Conservation (phyloP, 1,140 invertebrate genomes). For the Linepithema humile region DNA sequence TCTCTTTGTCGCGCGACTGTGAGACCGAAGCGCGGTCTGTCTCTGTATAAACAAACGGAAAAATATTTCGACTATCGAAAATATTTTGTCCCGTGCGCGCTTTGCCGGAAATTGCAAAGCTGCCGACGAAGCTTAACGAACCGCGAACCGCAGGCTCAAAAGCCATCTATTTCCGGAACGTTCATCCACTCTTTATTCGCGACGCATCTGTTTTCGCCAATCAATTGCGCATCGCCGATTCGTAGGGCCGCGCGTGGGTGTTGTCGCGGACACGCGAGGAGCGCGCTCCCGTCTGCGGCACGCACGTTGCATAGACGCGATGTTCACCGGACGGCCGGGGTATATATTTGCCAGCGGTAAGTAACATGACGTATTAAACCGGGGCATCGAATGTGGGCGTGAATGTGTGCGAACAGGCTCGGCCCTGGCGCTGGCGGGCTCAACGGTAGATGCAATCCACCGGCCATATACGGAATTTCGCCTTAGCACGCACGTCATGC, state of each 20-base stretch:
- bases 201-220: background rate
- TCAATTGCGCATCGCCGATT: background rate
- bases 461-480: constrained; percentile 46
- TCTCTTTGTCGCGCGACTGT: background rate
- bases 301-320: too few species aligned
- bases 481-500: constrained; percentile 53
- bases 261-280: background rate
- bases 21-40: too few species aligned
- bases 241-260: background rate
- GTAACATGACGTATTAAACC: constrained; percentile 46
- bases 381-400: constrained; percentile 25
- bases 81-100: background rate
- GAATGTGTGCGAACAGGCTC: constrained; percentile 43
- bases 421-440: background rate
- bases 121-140: background rate
- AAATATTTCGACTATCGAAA: constrained; percentile 21
- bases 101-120: background rate
- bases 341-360: constrained; percentile 38
- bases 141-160: background rate
- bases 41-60: too few species aligned
- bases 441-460: constrained; percentile 44
- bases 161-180: background rate
- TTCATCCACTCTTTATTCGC: background rate
- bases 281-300: too few species aligned
- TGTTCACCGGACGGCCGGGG: background rate